Conservation (phyloP, 2,113 vertebrate species). For the Hippocampus zosterae region DNA sequence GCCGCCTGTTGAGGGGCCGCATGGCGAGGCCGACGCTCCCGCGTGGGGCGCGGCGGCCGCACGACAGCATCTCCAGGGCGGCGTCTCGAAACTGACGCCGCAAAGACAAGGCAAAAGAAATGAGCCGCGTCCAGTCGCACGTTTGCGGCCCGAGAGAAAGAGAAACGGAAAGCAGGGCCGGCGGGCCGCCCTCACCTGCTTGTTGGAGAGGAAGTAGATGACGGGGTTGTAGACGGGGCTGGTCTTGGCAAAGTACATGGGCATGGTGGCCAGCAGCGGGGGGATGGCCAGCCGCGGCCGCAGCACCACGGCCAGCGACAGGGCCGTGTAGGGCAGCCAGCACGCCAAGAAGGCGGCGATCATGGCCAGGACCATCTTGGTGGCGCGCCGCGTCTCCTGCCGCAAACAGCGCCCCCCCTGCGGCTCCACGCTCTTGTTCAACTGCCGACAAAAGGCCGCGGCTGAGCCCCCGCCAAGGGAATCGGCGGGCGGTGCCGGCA, state of each 20-base stretch:
- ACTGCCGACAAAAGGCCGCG: conserved; percentile 34
- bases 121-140: too few relatives aligned
- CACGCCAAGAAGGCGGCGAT: conserved; percentile 67
- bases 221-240: conserved; percentile 74
- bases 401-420: conserved; percentile 63
- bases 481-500: too few relatives aligned
- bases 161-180: too few relatives aligned
- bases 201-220: conserved; percentile 74
- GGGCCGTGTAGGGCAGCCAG: conserved; percentile 71
- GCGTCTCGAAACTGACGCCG: conserved; percentile 55
- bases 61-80: conserved; percentile 62
- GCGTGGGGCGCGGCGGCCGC: conserved; percentile 52
- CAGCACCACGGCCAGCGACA: conserved; percentile 68
- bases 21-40: conserved; percentile 36
- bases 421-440: conserved; percentile 71
- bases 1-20: conserved; percentile 27
- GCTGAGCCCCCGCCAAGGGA: neutral
- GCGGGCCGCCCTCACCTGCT: conserved; percentile 51
- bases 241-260: conserved; percentile 75
- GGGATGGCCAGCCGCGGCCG: conserved; percentile 65
- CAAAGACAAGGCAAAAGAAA: too few relatives aligned
- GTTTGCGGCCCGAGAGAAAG: too few relatives aligned
- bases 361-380: conserved; percentile 70
- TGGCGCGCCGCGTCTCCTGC: conserved; percentile 63
- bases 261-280: conserved; percentile 70